Percentiles rank a stretch among this genome's conserved stretches.
Evolutionary conservation across 2,797 vertebrate genomes (phyloP).

Genomic region (Platalea minor): DNA sequence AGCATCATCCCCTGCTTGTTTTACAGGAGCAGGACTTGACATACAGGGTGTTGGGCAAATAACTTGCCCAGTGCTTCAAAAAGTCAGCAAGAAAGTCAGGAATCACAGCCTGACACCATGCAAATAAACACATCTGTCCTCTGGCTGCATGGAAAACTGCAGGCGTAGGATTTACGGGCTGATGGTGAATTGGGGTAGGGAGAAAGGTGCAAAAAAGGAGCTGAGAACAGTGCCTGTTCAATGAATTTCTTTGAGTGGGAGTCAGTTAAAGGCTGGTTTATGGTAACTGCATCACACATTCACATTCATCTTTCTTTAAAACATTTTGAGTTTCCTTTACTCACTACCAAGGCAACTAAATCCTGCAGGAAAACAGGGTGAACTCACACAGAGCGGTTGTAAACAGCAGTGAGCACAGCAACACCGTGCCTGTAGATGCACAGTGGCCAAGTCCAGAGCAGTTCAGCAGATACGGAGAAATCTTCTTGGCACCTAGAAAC

Average conservation of each 20-base stretch:
- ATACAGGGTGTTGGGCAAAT: neutral
- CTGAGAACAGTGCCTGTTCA: neutral
- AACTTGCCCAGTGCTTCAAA: neutral
- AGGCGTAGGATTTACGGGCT: neutral
- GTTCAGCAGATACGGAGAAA: neutral
- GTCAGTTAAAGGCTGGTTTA: neutral
- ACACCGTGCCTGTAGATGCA: no score
- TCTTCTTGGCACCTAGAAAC: neutral
- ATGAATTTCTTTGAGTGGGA: slow-evolving; percentile 16
- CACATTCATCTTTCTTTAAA: neutral
- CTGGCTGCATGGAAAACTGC: neutral
- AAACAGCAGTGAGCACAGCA: neutral
- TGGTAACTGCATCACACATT: neutral
- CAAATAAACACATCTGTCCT: slow-evolving; percentile 21
- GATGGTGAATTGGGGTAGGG: neutral
- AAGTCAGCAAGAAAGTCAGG: neutral
- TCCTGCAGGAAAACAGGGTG: slow-evolving; percentile 8
- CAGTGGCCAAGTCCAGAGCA: neutral
- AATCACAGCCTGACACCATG: neutral
- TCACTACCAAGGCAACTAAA: slow-evolving; percentile 59
- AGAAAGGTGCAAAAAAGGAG: neutral
- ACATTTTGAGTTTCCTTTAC: neutral
- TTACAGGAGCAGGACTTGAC: slow-evolving; percentile 19
- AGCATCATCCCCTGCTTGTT: slow-evolving; percentile 13
- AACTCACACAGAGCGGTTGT: neutral